These are phyloP conservation scores for Virgularia gustaviana DNA, from an alignment of 92 coral and sea anemone genomes.

Conservation along the genomic window DNA sequence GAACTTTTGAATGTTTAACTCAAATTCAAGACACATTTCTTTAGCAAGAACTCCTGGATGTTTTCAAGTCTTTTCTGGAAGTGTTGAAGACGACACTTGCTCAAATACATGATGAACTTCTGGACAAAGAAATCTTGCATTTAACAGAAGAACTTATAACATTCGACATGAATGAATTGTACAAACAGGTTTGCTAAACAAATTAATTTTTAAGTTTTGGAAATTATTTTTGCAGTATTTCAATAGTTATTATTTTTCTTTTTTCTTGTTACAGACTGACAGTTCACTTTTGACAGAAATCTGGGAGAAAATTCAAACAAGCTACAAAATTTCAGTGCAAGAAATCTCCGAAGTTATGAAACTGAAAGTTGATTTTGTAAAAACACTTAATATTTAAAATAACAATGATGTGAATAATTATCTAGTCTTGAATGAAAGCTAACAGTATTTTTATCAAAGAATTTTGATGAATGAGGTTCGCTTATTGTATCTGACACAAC, in stretches of 20 bases:
- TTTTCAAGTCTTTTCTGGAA: slow-evolving; percentile 65
- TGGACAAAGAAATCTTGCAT: slow-evolving; percentile 63
- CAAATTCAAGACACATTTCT: neutral
- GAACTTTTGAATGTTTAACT: neutral
- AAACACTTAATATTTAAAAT: slow-evolving; percentile 62
- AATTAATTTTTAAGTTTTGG: neutral
- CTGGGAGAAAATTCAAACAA: slow-evolving; percentile 87
- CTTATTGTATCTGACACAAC: too few relatives aligned
- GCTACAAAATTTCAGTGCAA: slow-evolving; percentile 81
- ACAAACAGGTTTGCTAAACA: slow-evolving; percentile 91
- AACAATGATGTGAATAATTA: neutral
- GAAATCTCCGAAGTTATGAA: slow-evolving; percentile 74
- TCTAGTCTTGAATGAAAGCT: too few relatives aligned
- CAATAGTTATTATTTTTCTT: neutral
- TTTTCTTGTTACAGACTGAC: slow-evolving; percentile 58
- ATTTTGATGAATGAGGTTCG: too few relatives aligned
- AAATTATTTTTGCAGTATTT: neutral
- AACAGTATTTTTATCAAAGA: too few relatives aligned
- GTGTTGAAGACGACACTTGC: slow-evolving; percentile 53
- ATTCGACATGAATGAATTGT: slow-evolving; percentile 63
- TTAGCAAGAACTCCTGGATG: slow-evolving; percentile 65
- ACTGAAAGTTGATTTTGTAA: slow-evolving; percentile 66
- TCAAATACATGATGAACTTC: slow-evolving; percentile 56
- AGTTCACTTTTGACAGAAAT: slow-evolving; percentile 80
- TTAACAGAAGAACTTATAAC: slow-evolving; percentile 65